phyloP scores from a whole-genome alignment of 2,888 invertebrate genomes.

The Agriopis aurantiaria region DNA sequence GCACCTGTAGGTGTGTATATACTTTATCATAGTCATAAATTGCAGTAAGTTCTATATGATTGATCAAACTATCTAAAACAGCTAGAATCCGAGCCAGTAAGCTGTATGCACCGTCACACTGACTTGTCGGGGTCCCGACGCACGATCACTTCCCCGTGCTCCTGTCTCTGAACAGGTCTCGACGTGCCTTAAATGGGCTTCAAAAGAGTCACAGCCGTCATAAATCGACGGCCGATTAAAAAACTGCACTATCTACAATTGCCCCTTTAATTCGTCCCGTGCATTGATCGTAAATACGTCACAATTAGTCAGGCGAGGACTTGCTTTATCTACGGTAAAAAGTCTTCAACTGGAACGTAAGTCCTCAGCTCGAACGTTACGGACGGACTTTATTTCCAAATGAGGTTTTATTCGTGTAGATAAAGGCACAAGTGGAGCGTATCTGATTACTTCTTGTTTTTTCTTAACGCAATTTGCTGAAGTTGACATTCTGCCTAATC shows the following conservation, averaged over 20 bases:
- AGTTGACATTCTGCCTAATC: constrained; percentile 25
- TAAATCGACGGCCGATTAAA: constrained; percentile 73
- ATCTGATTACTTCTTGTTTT: constrained; percentile 45
- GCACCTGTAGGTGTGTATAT: too few relatives aligned
- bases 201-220: constrained; percentile 66
- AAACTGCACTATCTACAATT: constrained; percentile 70
- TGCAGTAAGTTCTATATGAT: neutral
- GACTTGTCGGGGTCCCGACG: constrained; percentile 57
- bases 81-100: neutral
- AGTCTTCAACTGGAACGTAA: constrained; percentile 58
- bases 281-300: constrained; percentile 76
- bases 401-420: constrained; percentile 59
- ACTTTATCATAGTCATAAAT: neutral
- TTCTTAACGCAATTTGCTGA: constrained; percentile 41
- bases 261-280: constrained; percentile 72
- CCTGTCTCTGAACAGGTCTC: constrained; percentile 55
- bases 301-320: constrained; percentile 80
- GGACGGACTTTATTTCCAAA: constrained; percentile 69
- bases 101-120: constrained; percentile 44
- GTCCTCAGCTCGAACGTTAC: constrained; percentile 54
- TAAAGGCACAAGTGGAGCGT: constrained; percentile 53
- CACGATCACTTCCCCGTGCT: constrained; percentile 58
- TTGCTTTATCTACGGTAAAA: constrained; percentile 71
- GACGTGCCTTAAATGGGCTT: constrained; percentile 65
- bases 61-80: neutral